These are phyloP conservation scores for Malacoctenus gilli DNA, from an alignment of 2,797 vertebrate genomes.

Conservation along the genomic window DNA sequence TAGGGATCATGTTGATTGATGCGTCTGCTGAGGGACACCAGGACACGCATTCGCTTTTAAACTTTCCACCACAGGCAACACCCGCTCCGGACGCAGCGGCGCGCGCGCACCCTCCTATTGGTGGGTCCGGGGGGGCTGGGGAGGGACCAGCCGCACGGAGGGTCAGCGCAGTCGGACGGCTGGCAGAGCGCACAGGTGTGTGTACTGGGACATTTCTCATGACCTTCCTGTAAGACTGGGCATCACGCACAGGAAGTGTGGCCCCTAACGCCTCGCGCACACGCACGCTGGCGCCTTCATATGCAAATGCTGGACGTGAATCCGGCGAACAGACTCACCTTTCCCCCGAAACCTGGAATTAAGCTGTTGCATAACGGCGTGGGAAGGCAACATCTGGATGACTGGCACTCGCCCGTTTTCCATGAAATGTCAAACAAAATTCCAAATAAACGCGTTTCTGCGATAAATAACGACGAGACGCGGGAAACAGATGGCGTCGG, in stretches of 20 bases:
- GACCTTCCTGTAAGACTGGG: conserved; percentile 32
- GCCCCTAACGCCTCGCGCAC: conserved; percentile 2
- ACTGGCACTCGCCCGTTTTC: conserved; percentile 39
- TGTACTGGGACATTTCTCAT: conserved; percentile 67
- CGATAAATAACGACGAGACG: conserved; percentile 50
- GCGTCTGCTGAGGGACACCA: conserved; percentile 64
- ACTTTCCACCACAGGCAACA: conserved; percentile 53
- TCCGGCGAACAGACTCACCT: background rate
- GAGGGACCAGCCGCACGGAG: conserved; percentile 48
- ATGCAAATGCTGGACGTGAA: conserved; percentile 2
- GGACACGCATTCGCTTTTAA: conserved; percentile 71
- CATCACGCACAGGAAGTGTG: background rate
- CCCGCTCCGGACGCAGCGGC: conserved; percentile 27
- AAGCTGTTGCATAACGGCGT: conserved; percentile 57
- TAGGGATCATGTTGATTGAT: conserved; percentile 80
- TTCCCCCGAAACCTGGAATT: conserved; percentile 32
- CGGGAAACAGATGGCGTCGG: conserved; percentile 55
- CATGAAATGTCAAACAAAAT: conserved; percentile 41
- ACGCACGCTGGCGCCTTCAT: background rate
- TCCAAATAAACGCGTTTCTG: conserved; percentile 27
- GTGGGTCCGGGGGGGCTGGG: conserved; percentile 11
- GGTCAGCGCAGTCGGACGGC: conserved; percentile 2
- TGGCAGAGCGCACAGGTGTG: conserved; percentile 59
- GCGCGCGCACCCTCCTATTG: conserved; percentile 53
- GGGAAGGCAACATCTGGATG: conserved; percentile 68